Evolutionary conservation across 2,113 vertebrate species (phyloP).

Genomic region (Carassius gibelio): DNA sequence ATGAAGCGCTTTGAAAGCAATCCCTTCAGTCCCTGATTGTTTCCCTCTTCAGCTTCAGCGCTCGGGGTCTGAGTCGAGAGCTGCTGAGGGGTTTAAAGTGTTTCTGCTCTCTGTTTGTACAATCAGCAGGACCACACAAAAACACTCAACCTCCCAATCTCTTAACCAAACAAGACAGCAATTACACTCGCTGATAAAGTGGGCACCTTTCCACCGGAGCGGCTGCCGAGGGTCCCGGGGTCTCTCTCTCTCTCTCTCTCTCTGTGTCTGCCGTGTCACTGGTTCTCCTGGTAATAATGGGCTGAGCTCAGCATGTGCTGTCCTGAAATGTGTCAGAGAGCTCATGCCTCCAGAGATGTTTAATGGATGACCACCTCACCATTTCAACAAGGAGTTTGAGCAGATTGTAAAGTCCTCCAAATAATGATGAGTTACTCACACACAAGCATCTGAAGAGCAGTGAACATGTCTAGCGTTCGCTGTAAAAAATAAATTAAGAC

Average conservation of each 20-base stretch:
- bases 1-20: not conserved
- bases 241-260: constrained; percentile 53
- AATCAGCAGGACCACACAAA: constrained; percentile 81
- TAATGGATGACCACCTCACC: constrained; percentile 26
- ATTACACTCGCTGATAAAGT: constrained; percentile 81
- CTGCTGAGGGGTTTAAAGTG: constrained; percentile 68
- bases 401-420: not conserved
- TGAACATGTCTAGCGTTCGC: too few species aligned
- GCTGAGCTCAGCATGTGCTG: constrained; percentile 42
- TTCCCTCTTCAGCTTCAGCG: not conserved
- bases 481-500: too few species aligned
- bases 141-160: constrained; percentile 79
- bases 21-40: constrained; percentile 44
- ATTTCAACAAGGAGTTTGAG: not conserved
- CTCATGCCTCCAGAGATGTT: constrained; percentile 21
- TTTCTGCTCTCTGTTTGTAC: constrained; percentile 75
- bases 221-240: constrained; percentile 53
- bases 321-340: constrained; percentile 36
- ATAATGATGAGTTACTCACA: not conserved
- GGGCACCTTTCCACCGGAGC: constrained; percentile 76
- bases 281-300: constrained; percentile 46
- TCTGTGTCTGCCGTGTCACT: too few species aligned
- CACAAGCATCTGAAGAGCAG: constrained; percentile 53
- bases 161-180: constrained; percentile 83
- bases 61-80: constrained; percentile 56